A percentile compares a stretch with the other conserved stretches of the same genome.
These are phyloP conservation scores for Conus betulinus DNA, from an alignment of 1,140 invertebrate genomes.

Conservation along the genomic window DNA sequence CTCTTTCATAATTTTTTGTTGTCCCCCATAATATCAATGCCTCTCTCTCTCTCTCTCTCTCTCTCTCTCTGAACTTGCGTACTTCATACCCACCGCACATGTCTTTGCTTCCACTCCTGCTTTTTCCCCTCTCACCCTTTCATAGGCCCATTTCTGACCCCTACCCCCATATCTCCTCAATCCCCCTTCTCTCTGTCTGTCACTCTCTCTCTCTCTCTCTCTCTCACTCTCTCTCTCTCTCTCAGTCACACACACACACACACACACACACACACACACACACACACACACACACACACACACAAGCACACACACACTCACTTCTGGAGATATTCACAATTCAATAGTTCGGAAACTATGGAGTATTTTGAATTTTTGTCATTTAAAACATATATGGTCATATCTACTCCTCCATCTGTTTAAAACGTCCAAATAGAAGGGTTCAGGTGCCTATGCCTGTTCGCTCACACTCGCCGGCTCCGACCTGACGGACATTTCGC, in stretches of 20 bases:
- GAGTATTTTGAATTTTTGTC: not conserved
- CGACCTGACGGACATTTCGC: no score
- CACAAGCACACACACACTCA: not conserved
- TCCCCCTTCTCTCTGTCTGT: not conserved
- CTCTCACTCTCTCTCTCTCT: no score
- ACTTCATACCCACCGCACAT: no score
- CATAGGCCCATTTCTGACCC: no score
- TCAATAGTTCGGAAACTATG: not conserved
- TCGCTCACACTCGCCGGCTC: no score
- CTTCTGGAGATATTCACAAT: not conserved
- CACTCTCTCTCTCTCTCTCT: not conserved
- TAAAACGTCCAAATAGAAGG: not conserved
- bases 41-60: no score
- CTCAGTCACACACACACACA: not conserved
- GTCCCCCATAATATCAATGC: no score
- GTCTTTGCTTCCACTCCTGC: no score
- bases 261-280: not conserved
- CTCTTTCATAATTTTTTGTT: no score
- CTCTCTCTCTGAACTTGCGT: no score
- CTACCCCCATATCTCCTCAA: not conserved
- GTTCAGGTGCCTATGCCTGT: not conserved
- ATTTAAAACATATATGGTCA: not conserved
- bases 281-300: slow-evolving; percentile 7
- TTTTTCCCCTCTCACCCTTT: no score
- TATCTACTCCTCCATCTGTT: not conserved